Evolutionary conservation across 1,140 invertebrate genomes (phyloP), one percentile per base, ranked within the genome.

Genomic region (Spodoptera litura): DNA sequence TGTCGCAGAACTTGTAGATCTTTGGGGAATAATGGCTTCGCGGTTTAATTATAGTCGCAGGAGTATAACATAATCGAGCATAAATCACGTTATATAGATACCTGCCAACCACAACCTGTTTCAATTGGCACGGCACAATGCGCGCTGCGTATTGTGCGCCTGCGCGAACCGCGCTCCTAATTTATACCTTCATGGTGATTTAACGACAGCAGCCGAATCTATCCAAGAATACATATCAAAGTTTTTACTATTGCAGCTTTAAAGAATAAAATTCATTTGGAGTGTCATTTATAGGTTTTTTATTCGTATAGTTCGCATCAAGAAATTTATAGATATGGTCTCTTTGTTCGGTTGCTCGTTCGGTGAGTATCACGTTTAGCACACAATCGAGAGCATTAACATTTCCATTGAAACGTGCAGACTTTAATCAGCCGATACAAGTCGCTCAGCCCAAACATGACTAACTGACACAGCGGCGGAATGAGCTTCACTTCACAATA

Each of bases 161-260:
- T 74, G 84, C 81, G 82, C 83, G 78, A 79, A 78, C 83, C 85
- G 86, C 88, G 73, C 85, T 82, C 72, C 88, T 92, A 92, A 94
- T 94, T 94, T 94, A 94, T 94, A 92, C 81, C 91, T 91, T 93
- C 92, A 94, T 91, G 93, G 87, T 89, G 85, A 88, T 91, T 91
- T 90, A 90, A 85, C 78, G 83, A 82, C 79, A 85, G 79, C 81
- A 81, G 27, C 84, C 82, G 76, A 89, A 88, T 86, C 81, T 82
- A 82, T 77, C 81, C 76, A 76, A 86, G 85, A 83, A 77, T 85
- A 73, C 81, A 66, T 85, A 87, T 86, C 84, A 87, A 81, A 87
- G 73, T 88, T 91, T 89, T 89, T 88, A 85, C 85, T 83, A 80
- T 84, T 83, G 38, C 66, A 51, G 31, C 72, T 79, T 80, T 85